phyloP scores from a whole-genome alignment of 2,113 vertebrate species.

The Haemorhous mexicanus region DNA sequence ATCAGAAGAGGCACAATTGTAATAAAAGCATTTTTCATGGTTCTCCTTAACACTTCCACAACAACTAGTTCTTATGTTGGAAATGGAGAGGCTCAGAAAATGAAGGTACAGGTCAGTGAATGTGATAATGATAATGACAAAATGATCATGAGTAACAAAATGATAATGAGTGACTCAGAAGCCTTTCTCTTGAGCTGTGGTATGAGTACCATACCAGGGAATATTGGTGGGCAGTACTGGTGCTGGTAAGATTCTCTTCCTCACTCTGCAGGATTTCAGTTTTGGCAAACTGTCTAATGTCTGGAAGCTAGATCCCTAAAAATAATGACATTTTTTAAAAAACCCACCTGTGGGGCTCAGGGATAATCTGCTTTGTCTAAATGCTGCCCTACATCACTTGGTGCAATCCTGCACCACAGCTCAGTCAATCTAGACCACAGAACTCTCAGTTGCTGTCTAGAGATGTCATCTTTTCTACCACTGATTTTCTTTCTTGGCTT shows the following conservation, averaged over 20 bases:
- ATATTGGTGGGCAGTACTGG: background rate
- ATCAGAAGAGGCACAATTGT: background rate
- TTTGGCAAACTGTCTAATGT: background rate
- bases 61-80: background rate
- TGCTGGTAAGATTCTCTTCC: background rate
- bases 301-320: background rate
- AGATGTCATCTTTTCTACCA: background rate
- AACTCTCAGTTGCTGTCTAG: background rate
- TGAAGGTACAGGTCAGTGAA: background rate
- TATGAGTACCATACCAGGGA: background rate
- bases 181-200: background rate
- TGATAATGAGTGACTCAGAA: background rate
- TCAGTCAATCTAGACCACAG: background rate
- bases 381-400: background rate
- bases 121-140: background rate
- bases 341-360: accelerated
- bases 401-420: background rate
- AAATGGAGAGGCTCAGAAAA: background rate
- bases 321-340: background rate
- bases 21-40: background rate
- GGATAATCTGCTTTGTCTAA: background rate
- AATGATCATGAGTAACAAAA: background rate
- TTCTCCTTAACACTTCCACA: background rate
- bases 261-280: background rate
- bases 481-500: background rate